These are phyloP conservation scores for Lepus timidus DNA, from an alignment of 2,113 vertebrate genomes.

Conservation along the genomic window DNA sequence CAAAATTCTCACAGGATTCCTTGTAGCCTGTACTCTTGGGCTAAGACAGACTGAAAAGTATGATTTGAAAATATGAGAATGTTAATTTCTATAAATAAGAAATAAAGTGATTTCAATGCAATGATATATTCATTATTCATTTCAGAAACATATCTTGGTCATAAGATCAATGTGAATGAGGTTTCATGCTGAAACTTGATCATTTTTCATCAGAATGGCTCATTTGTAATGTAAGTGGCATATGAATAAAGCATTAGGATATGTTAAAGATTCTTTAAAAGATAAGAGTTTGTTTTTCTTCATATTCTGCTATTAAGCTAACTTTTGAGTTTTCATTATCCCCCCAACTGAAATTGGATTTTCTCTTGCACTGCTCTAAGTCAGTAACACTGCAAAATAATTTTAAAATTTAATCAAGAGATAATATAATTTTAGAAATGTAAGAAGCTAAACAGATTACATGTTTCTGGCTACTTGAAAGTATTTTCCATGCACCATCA, in stretches of 20 bases:
- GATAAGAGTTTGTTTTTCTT: not conserved
- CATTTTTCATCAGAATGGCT: conserved; percentile 44
- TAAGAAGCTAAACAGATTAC: not conserved
- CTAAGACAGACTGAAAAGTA: not conserved
- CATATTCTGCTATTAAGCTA: not conserved
- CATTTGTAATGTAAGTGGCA: conserved; percentile 8
- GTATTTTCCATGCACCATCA: not conserved
- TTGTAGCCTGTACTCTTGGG: not conserved
- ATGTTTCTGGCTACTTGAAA: not conserved
- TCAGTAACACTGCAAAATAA: conserved; percentile 41
- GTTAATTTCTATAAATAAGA: conserved; percentile 37
- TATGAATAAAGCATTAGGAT: conserved; percentile 51
- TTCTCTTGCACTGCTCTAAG: conserved; percentile 10
- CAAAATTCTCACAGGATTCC: not conserved
- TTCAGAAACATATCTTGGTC: conserved; percentile 23
- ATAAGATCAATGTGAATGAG: conserved; percentile 9
- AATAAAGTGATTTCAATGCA: conserved; percentile 27
- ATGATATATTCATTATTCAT: conserved; percentile 34
- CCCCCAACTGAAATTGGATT: conserved; percentile 35
- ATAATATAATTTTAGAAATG: conserved; percentile 15
- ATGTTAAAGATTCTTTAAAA: conserved; percentile 50
- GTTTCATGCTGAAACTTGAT: conserved; percentile 14
- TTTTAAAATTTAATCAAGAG: not conserved
- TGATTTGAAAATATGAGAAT: conserved; percentile 47
- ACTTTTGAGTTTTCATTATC: not conserved